Base-by-base conservation (phyloP, 2,888 invertebrate species). In the Prenolepis imparis region DNA sequence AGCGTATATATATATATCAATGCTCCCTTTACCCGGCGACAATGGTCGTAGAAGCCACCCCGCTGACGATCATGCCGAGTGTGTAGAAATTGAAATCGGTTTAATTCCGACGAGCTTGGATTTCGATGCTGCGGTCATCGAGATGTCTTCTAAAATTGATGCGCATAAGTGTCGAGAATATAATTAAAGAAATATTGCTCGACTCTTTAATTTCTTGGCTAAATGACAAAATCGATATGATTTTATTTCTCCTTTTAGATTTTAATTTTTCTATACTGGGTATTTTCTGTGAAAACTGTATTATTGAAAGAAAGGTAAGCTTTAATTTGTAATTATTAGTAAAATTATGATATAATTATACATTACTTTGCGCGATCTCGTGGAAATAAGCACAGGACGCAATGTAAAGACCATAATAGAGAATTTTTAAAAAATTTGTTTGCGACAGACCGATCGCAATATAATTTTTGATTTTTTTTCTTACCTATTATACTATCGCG, bases 1-100 rank as follows among this genome's bases (percentile, higher is more conserved):
- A 74, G 67, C 90, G 89, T 92, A 91, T 91, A 92, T 92, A 91
- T 91, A 92, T 92, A 91, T 91, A 92, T 92, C 92, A 92, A 88
- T 88, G 91, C 86, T 85, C 85, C 88, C 83, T 88, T 88, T 78
- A 82, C 83, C 75, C 73, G 68, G 66, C 74, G 84, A 87, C 84
- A 82, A 83, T 75, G 70, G 61, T 66, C 52, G 63, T 59, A 84
- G 82, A 63, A 21, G 15, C 36, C 11, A 70, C 15, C 11, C 36
- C 15, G 32, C 21, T 55, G 81, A 80, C 57, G 80, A 70, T 8
- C 12, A 48, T 24, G 24, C 57, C n/a, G 15, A 41, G 11, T 32
- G 15, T 21, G 15, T 28, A 41, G 41, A 15, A 3, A 68, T 78
- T 39, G 70, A 70, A 70, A 70, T 18, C 36, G 21, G 21, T 77